A percentile compares a stretch with the other conserved stretches of the same genome.
These are phyloP conservation scores for Apodemia hepburni DNA, from an alignment of 2,888 invertebrate genomes.

Conservation along the genomic window DNA sequence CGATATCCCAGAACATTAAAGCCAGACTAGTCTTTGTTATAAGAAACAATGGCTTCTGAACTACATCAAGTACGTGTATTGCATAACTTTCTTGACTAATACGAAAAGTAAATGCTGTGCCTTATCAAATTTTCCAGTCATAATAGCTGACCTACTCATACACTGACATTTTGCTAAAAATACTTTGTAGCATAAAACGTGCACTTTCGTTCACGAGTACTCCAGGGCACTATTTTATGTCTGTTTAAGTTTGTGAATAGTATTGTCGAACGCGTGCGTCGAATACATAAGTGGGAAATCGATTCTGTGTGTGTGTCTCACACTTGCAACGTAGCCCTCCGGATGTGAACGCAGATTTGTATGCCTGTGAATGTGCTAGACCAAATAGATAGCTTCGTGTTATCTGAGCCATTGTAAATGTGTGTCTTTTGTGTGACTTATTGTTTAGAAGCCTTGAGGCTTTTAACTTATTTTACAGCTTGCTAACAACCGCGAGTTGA, in stretches of 20 bases:
- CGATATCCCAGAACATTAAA: background rate
- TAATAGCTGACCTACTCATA: conserved; percentile 73
- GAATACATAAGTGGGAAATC: conserved; percentile 50
- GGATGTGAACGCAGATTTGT: conserved; percentile 74
- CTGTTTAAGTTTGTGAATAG: conserved; percentile 35
- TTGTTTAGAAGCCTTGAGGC: conserved; percentile 51
- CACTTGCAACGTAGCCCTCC: conserved; percentile 58
- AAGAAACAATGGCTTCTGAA: conserved; percentile 2
- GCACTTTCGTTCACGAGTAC: conserved; percentile 64
- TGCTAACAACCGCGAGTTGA: conserved; percentile 53
- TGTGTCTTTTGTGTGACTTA: conserved; percentile 42
- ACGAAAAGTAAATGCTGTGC: conserved; percentile 30
- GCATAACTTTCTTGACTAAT: conserved; percentile 30
- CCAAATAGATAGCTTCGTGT: conserved; percentile 63
- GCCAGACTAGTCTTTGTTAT: background rate
- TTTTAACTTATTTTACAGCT: conserved; percentile 62
- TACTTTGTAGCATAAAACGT: conserved; percentile 54
- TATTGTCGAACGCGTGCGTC: conserved; percentile 34
- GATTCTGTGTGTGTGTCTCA: conserved; percentile 49
- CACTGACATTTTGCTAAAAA: conserved; percentile 65
- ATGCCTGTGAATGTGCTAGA: conserved; percentile 67
- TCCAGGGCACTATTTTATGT: conserved; percentile 38
- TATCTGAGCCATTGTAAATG: conserved; percentile 51
- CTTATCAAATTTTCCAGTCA: conserved; percentile 47
- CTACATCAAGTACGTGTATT: conserved; percentile 7